Conservation (phyloP, 2,797 vertebrate species). For the Scyliorhinus canicula region DNA sequence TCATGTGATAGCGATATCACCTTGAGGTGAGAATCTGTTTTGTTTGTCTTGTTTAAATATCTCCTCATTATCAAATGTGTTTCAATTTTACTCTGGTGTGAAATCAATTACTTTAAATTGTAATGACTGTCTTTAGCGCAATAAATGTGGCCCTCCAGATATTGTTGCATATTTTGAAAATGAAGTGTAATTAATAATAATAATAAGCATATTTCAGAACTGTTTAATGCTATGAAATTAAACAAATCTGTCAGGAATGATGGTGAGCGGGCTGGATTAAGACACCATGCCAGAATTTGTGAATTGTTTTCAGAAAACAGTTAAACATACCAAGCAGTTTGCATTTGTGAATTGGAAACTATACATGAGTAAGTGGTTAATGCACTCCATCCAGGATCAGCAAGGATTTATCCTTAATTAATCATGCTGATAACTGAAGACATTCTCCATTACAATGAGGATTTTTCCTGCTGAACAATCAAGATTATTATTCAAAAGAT, state of each 20-base stretch:
- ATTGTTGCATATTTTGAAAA: not conserved
- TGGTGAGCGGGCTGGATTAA: not conserved
- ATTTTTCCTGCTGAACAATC: not conserved
- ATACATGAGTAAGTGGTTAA: not conserved
- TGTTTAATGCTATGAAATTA: not conserved
- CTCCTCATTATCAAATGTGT: not conserved
- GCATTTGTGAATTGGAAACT: not conserved
- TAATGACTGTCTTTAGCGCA: not conserved
- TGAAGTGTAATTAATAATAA: not conserved
- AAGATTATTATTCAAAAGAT: not conserved
- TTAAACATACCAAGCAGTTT: not conserved
- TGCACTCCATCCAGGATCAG: not conserved
- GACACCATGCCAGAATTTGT: not conserved
- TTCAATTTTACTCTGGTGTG: slow-evolving; percentile 23
- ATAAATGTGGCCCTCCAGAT: not conserved
- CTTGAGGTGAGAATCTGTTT: slow-evolving; percentile 63
- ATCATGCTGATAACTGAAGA: not conserved
- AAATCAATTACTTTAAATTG: not conserved
- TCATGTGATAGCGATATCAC: slow-evolving; percentile 64
- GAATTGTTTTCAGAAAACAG: not conserved
- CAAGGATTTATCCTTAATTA: slow-evolving; percentile 1
- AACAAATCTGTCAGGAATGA: not conserved
- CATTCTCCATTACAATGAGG: not conserved
- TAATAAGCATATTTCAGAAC: not conserved
- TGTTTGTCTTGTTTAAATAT: slow-evolving; percentile 45